Conservation (phyloP, 2,888 invertebrate species). For the Stomorhina lunata region DNA sequence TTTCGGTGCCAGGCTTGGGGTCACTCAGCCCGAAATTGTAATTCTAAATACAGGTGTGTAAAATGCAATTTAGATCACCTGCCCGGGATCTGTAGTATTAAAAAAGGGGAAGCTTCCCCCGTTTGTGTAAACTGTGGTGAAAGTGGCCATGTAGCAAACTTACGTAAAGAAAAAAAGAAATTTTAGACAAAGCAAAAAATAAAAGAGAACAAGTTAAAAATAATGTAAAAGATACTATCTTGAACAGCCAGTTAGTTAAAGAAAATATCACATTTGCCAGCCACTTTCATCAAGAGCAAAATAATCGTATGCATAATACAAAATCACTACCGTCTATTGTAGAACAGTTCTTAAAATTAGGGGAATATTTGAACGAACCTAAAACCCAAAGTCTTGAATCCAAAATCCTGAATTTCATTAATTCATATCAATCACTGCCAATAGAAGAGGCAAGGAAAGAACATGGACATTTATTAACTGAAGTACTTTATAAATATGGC, state of each 20-base stretch:
- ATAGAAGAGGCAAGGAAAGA: background rate
- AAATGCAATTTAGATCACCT: too few species aligned
- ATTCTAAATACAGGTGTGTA: too few species aligned
- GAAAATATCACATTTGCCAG: too few species aligned
- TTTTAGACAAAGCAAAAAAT: background rate
- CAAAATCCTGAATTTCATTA: background rate
- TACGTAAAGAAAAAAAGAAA: background rate
- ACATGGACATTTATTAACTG: background rate
- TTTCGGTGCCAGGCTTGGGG: too few species aligned
- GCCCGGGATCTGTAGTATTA: too few species aligned
- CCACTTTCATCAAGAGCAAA: too few species aligned
- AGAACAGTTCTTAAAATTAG: too few species aligned
- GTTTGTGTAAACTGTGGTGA: background rate
- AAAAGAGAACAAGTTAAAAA: background rate
- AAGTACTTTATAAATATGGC: conserved; percentile 7
- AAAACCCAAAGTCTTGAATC: too few species aligned
- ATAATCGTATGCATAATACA: too few species aligned
- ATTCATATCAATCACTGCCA: background rate
- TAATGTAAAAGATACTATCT: background rate
- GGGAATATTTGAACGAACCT: too few species aligned
- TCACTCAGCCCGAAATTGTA: too few species aligned
- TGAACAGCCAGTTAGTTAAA: background rate
- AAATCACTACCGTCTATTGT: too few species aligned
- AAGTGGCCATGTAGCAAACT: background rate
- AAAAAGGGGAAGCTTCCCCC: background rate